Conservation (phyloP, 1,140 invertebrate species). For the Trachymyrmex septentrionalis region DNA sequence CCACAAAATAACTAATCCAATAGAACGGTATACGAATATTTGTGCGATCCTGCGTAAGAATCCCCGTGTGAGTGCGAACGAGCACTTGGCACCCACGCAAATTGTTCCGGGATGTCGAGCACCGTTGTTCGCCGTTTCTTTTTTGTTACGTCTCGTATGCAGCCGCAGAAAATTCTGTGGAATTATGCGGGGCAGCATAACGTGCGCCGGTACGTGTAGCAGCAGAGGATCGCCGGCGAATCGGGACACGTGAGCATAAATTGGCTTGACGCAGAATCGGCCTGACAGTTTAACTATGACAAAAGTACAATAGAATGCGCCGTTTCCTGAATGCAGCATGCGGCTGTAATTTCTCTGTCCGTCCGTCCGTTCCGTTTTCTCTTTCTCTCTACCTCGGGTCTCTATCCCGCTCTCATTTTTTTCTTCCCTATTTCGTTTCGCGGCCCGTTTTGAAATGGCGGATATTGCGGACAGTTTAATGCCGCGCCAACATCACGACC, state of each 20-base stretch:
- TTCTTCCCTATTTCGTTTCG: constrained; percentile 74
- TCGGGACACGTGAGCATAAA: constrained; percentile 77
- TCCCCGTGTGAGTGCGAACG: constrained; percentile 8
- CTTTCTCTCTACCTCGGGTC: constrained; percentile 63
- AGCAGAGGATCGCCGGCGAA: constrained; percentile 53
- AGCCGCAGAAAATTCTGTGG: constrained; percentile 62
- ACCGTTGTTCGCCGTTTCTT: constrained; percentile 47
- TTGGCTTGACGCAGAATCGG: constrained; percentile 82
- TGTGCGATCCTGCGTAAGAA: constrained; percentile 19
- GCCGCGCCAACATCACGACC: constrained; percentile 80
- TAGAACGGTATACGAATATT: background rate
- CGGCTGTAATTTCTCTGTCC: constrained; percentile 81
- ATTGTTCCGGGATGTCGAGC: constrained; percentile 41
- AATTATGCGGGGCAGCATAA: constrained; percentile 74
- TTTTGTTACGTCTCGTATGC: constrained; percentile 53
- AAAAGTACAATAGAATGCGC: constrained; percentile 86
- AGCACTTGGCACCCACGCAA: constrained; percentile 50
- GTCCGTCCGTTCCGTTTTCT: constrained; percentile 68
- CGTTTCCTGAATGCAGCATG: constrained; percentile 85
- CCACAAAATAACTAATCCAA: background rate
- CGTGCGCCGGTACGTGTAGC: constrained; percentile 54
- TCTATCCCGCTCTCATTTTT: constrained; percentile 70
- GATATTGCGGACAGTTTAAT: constrained; percentile 86
- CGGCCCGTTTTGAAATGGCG: constrained; percentile 82
- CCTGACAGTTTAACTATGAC: constrained; percentile 86